Conservation (phyloP, 2,888 invertebrate genomes). For the Podotricha telesiphe region DNA sequence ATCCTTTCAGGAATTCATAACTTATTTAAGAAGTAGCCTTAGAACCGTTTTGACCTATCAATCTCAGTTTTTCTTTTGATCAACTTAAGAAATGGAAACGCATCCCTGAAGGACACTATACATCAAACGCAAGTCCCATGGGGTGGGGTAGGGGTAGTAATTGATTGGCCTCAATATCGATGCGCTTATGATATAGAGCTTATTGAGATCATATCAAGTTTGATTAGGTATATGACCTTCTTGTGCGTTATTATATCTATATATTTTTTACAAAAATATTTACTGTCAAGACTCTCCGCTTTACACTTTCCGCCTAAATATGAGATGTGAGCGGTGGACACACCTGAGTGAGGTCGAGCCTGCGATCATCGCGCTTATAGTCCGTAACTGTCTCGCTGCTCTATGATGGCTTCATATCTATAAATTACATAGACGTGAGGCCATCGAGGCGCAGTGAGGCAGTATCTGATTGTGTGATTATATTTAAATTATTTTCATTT, state of each 20-base stretch:
- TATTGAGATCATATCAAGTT: constrained; percentile 29
- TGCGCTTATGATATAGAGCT: constrained; percentile 47
- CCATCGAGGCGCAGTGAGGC: no score
- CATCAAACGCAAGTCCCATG: constrained; percentile 44
- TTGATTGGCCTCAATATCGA: constrained; percentile 65
- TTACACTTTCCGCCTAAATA: no score
- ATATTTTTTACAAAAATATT: background rate
- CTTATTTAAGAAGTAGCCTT: background rate
- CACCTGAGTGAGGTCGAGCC: no score
- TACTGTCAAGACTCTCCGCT: no score
- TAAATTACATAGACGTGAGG: no score
- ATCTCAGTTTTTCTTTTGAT: constrained; percentile 29
- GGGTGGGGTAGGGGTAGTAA: constrained; percentile 49
- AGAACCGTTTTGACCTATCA: background rate
- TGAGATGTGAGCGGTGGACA: no score
- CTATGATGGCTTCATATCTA: no score
- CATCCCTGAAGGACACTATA: constrained; percentile 33
- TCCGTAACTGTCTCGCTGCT: no score
- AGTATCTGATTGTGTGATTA: no score
- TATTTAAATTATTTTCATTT: no score
- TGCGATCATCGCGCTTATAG: no score
- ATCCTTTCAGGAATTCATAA: background rate
- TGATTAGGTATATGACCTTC: constrained; percentile 5
- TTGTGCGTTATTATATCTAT: background rate
- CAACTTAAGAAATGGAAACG: constrained; percentile 24